A percentile compares a stretch with the other conserved stretches of the same genome.
phyloP scores from a whole-genome alignment of 2,888 invertebrate species.

The Bursaphelenchus okinawaensis region DNA sequence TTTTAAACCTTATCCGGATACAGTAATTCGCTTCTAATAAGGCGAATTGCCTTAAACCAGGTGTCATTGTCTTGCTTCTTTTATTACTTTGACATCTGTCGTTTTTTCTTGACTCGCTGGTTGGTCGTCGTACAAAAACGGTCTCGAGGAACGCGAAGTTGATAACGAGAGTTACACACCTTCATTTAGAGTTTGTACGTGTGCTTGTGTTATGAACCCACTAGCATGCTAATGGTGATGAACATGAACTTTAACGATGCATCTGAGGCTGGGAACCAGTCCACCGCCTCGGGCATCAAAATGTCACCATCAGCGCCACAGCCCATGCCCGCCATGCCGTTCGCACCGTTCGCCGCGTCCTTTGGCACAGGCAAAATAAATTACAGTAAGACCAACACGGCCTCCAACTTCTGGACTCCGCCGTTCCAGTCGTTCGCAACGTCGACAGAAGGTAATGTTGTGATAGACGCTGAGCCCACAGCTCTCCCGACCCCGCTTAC shows the following conservation, averaged over 20 bases:
- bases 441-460: not conserved
- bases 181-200: too few species aligned
- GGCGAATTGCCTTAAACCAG: not conserved
- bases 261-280: not conserved
- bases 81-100: not conserved
- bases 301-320: not conserved
- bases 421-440: not conserved
- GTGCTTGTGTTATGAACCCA: not conserved
- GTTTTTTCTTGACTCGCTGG: not conserved
- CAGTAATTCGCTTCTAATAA: too few species aligned
- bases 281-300: not conserved
- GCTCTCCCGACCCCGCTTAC: too few species aligned
- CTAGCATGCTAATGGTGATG: not conserved
- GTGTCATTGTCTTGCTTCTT: not conserved
- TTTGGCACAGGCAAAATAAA: not conserved
- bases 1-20: too few species aligned
- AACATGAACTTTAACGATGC: not conserved
- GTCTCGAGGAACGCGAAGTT: not conserved
- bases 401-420: not conserved
- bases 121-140: not conserved
- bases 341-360: not conserved
- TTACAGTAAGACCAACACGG: not conserved
- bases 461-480: too few species aligned
- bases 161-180: not conserved
- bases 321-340: not conserved